Conservation (phyloP, 2,797 vertebrate species). For the Leptodactylus fallax region DNA sequence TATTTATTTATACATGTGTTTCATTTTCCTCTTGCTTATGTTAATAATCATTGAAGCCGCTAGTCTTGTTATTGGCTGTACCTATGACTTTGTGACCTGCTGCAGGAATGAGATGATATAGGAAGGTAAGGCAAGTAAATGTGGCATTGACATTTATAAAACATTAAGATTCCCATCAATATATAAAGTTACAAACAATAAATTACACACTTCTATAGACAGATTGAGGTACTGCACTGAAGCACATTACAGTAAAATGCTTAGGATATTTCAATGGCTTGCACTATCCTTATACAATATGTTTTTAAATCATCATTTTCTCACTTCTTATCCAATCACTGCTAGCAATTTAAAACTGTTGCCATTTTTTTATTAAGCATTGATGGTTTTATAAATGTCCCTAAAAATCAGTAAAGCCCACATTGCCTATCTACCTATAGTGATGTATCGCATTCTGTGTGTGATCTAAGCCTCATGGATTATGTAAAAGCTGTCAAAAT, state of each 20-base stretch:
- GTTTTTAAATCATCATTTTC: too few species aligned
- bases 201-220: not conserved
- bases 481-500: not conserved
- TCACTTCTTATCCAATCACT: too few species aligned
- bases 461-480: not conserved
- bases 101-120: not conserved
- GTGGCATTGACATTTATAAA: not conserved
- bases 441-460: not conserved
- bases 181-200: too few species aligned
- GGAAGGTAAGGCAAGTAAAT: not conserved
- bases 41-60: slow-evolving; percentile 54
- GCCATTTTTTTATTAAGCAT: too few species aligned
- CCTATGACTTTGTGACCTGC: slow-evolving; percentile 39
- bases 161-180: not conserved
- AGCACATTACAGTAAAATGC: not conserved
- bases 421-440: not conserved
- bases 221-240: not conserved
- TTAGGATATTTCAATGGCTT: not conserved
- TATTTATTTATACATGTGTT: slow-evolving; percentile 62
- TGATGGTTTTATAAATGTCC: slow-evolving; percentile 3
- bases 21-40: slow-evolving; percentile 49
- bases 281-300: not conserved
- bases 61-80: slow-evolving; percentile 39
- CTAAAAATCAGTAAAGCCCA: not conserved
- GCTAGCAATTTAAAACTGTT: too few species aligned